Evolutionary conservation across 2,888 invertebrate genomes (phyloP).

Genomic region (Augiades crinisus): DNA sequence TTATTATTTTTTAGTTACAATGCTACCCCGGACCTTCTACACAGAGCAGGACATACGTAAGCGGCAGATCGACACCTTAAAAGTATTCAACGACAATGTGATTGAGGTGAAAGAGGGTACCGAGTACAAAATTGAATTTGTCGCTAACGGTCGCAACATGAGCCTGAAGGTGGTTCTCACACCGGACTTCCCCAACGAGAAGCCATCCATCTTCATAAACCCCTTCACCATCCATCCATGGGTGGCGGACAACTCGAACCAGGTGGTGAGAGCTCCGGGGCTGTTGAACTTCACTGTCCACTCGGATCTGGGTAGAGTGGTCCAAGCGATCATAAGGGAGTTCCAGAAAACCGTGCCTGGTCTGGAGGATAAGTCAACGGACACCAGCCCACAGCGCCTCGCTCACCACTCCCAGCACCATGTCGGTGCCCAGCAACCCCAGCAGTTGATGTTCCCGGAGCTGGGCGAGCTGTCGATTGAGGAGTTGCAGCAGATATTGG

Average conservation of each 20-base stretch:
- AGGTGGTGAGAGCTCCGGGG: constrained; percentile 88
- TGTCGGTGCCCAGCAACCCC: constrained; percentile 43
- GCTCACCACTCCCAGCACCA: too few relatives aligned
- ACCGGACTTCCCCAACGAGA: constrained; percentile 88
- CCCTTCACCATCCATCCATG: constrained; percentile 89
- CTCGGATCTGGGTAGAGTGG: constrained; percentile 88
- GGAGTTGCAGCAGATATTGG: constrained; percentile 86
- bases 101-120: constrained; percentile 85
- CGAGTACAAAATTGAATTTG: constrained; percentile 88
- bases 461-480: constrained; percentile 69
- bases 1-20: too few relatives aligned
- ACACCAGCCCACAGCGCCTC: constrained; percentile 59
- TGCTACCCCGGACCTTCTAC: constrained; percentile 81
- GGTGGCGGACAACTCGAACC: constrained; percentile 85
- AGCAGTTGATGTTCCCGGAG: constrained; percentile 62
- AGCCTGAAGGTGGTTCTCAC: constrained; percentile 84
- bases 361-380: constrained; percentile 52
- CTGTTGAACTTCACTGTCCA: constrained; percentile 88
- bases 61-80: constrained; percentile 90
- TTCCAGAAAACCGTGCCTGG: constrained; percentile 82
- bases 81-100: constrained; percentile 92
- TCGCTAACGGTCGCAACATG: constrained; percentile 83
- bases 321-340: constrained; percentile 90
- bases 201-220: constrained; percentile 85
- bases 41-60: constrained; percentile 82